A percentile compares a stretch with the other conserved stretches of the same genome.
Conservation (phyloP, 2,113 vertebrate genomes). For the Rousettus leschenaultii region DNA sequence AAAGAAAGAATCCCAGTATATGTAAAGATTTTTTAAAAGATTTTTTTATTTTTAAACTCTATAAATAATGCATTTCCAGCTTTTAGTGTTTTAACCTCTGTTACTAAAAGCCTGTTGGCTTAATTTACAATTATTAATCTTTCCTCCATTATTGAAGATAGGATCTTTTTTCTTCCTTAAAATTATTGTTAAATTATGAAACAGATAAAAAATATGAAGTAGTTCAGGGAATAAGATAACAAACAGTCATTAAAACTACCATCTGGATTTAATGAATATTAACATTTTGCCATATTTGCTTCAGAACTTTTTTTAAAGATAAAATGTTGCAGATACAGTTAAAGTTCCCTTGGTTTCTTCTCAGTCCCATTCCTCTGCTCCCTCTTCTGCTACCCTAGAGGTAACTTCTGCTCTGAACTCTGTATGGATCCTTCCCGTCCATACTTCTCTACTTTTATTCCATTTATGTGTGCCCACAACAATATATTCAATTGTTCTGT, state of each 20-base stretch:
- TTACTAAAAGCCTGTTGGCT: not conserved
- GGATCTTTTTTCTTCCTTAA: not conserved
- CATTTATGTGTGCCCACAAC: not conserved
- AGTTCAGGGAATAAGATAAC: constrained; percentile 37
- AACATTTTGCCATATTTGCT: constrained; percentile 41
- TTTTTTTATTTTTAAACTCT: constrained; percentile 39
- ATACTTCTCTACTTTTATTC: not conserved
- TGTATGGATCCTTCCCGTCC: not conserved
- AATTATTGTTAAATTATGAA: constrained; percentile 42
- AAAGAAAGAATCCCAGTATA: not conserved
- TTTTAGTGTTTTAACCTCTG: not conserved
- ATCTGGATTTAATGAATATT: constrained; percentile 53
- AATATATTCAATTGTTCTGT: not conserved
- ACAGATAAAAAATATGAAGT: constrained; percentile 45
- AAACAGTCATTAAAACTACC: constrained; percentile 27
- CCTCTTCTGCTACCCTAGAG: not conserved
- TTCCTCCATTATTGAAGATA: constrained; percentile 44
- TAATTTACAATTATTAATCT: constrained; percentile 44
- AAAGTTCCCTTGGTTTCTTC: not conserved
- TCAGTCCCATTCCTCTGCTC: no score
- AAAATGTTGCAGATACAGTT: not conserved
- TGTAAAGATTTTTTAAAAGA: constrained; percentile 15
- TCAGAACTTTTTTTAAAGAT: constrained; percentile 23
- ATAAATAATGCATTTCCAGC: constrained; percentile 38
- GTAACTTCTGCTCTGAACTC: not conserved